Evolutionary conservation across 1,140 invertebrate species (phyloP).

Genomic region (Ceratina australensis): DNA sequence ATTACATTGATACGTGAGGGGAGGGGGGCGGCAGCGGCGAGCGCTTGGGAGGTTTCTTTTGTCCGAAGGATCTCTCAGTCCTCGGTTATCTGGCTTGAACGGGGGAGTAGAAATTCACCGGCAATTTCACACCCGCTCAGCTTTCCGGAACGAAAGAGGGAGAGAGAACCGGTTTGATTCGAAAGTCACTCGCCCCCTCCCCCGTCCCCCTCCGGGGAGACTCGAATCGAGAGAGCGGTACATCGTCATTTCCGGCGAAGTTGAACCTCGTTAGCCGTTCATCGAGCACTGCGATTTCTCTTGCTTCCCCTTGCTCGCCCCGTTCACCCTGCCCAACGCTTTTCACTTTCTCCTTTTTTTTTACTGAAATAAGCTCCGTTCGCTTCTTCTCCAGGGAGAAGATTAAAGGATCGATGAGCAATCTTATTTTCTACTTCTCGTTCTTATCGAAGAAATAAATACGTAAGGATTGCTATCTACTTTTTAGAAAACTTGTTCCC

Average conservation of each 20-base stretch:
- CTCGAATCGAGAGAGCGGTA: slow-evolving; percentile 17
- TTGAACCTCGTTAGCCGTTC: slow-evolving; percentile 50
- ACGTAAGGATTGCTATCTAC: neutral
- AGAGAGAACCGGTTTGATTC: slow-evolving; percentile 38
- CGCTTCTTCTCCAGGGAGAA: slow-evolving; percentile 8
- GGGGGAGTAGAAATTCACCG: slow-evolving; percentile 33
- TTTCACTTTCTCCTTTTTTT: neutral
- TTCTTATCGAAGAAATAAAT: neutral
- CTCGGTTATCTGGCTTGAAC: slow-evolving; percentile 36
- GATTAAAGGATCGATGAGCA: neutral
- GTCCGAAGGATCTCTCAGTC: slow-evolving; percentile 16
- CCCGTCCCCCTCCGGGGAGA: too few relatives aligned
- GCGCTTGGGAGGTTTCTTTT: slow-evolving; percentile 35
- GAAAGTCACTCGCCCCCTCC: slow-evolving; percentile 17
- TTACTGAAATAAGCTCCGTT: slow-evolving; percentile 10
- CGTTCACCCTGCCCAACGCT: neutral
- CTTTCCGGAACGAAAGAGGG: slow-evolving; percentile 32
- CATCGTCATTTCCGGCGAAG: slow-evolving; percentile 53
- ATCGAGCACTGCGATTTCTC: slow-evolving; percentile 30
- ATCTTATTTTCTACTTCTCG: neutral
- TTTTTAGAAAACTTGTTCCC: neutral
- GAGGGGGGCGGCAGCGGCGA: too few relatives aligned
- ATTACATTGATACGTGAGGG: slow-evolving; percentile 58
- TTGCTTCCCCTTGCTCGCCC: neutral
- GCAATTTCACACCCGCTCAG: slow-evolving; percentile 50